Base-by-base conservation (phyloP, 2,888 invertebrate genomes). In the Nymphalis c-album region DNA sequence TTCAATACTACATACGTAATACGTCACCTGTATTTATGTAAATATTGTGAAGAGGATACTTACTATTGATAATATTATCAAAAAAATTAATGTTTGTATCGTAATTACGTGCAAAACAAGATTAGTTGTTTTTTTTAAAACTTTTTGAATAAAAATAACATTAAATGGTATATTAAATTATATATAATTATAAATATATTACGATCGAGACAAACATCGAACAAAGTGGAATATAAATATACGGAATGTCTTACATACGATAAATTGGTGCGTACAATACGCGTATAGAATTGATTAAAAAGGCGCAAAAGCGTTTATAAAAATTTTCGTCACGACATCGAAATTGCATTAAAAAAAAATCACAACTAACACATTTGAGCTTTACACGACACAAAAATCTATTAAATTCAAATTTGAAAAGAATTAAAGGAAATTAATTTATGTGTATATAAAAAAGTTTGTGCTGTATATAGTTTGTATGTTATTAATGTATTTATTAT, bases 241-340 rank as follows among this genome's bases (percentile, higher is more conserved):
- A 57, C 35, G 60, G 60, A 61, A 46, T 60, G 22, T 62, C 63
- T 70, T 61, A 70, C 20, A 71, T 67, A 57, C 35, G 40, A 63
- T 68, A 68, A 66, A 68, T 46, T 66, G 46, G 67, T 74, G 73
- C 73, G 73, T 66, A 51, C 57, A 63, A 65, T 45, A 70, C 72
- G 70, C 70, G 67, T 80, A 81, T 78, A 81, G 75, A 73, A 77
- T 79, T 75, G 75, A 78, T 82, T 76, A 87, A 84, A 89, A 87
- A 85, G 82, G 87, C 90, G 91, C 90, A 91, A 91, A 91, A 89
- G 91, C 91, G 87, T 88, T 88, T 80, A 85, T 83, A 90, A 88
- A 88, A 87, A 75, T 79, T 80, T 22, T 51, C 74, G 81, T 75
- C 84, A 90, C 88, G 85, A 91, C 90, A 91, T 79, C 85, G 86